These are phyloP conservation scores for Aphelenchoides bicaudatus DNA, from an alignment of 2,888 invertebrate genomes.

Conservation along the genomic window DNA sequence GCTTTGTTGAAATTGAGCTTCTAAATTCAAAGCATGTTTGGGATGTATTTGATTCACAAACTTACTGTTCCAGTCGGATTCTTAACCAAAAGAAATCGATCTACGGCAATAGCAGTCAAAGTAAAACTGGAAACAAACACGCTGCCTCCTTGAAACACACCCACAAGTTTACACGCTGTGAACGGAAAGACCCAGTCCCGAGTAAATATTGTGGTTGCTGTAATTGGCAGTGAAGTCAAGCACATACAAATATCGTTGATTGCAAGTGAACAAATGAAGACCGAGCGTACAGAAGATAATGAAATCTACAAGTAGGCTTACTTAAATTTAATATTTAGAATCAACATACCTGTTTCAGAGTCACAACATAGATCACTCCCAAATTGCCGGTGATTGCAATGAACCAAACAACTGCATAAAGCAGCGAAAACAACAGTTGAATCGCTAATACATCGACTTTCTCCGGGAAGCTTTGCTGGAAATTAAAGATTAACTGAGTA, in stretches of 20 bases:
- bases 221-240: constrained; percentile 54
- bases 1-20: constrained; percentile 49
- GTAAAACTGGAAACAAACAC: constrained; percentile 59
- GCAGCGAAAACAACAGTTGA: constrained; percentile 44
- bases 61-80: constrained; percentile 49
- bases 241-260: constrained; percentile 41
- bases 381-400: constrained; percentile 53
- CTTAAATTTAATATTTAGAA: constrained; percentile 21
- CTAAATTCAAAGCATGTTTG: constrained; percentile 32
- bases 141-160: constrained; percentile 56
- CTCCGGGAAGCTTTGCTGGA: constrained; percentile 34
- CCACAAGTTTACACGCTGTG: constrained; percentile 52
- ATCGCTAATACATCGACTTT: constrained; percentile 35
- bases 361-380: constrained; percentile 54
- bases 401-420: constrained; percentile 56
- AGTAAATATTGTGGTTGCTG: constrained; percentile 54
- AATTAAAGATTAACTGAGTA: constrained; percentile 3
- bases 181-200: constrained; percentile 56
- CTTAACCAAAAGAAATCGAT: constrained; percentile 52
- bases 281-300: constrained; percentile 46
- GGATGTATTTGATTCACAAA: constrained; percentile 15
- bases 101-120: constrained; percentile 56
- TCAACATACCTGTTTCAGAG: constrained; percentile 48
- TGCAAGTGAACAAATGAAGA: constrained; percentile 41
- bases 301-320: constrained; percentile 43